Percentiles rank a stretch among this genome's conserved stretches.
Conservation (phyloP, 2,888 invertebrate species). For the Aspidapion aeneum region DNA sequence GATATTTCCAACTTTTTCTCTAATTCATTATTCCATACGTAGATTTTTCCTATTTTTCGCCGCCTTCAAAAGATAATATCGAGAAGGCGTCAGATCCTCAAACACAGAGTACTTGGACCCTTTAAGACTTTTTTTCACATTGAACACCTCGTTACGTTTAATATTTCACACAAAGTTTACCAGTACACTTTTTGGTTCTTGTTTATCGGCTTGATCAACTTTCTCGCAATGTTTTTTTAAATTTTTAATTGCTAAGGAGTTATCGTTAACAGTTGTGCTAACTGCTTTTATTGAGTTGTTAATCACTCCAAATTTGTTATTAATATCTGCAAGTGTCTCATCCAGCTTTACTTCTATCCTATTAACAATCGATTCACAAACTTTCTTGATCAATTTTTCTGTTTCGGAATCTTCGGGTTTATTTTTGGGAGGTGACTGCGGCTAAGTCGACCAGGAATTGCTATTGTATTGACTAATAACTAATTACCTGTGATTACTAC, state of each 20-base stretch:
- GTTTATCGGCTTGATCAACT: background rate
- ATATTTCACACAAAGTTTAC: background rate
- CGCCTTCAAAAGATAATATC: background rate
- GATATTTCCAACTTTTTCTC: background rate
- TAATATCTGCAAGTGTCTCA: background rate
- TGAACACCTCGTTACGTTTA: background rate
- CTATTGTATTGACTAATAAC: too few species aligned
- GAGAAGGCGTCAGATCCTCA: background rate
- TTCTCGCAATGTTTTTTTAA: background rate
- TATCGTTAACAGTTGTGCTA: background rate
- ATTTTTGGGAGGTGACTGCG: too few species aligned
- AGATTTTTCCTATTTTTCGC: background rate
- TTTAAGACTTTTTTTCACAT: background rate
- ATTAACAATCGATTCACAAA: background rate
- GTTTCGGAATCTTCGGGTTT: too few species aligned
- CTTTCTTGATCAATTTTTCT: background rate
- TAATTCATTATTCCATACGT: background rate
- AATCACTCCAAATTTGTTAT: background rate
- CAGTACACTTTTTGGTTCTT: background rate
- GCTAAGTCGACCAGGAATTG: too few species aligned
- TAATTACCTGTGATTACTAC: too few species aligned
- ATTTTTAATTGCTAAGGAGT: background rate
- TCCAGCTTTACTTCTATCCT: background rate
- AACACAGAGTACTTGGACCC: background rate
- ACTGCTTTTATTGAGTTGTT: background rate